These are phyloP conservation scores for Paramormyrops hopkinsi DNA, from an alignment of 2,797 vertebrate species.

Conservation along the genomic window DNA sequence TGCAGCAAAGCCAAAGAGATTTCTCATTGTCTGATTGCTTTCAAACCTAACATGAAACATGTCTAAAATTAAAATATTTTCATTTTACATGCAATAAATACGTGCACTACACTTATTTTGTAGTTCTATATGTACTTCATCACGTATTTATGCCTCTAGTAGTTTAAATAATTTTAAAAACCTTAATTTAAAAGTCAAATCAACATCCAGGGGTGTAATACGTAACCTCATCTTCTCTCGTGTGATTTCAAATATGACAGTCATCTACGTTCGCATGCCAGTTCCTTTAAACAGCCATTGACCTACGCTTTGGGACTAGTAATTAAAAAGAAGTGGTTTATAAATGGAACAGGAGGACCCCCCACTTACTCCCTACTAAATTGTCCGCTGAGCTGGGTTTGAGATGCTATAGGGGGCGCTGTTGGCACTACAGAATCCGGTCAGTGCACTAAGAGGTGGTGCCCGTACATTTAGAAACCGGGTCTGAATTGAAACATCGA, in stretches of 20 bases:
- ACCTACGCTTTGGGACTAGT: neutral
- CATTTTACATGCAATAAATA: neutral
- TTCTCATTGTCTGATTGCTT: neutral
- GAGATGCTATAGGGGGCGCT: conserved; percentile 19
- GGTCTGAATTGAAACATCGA: neutral
- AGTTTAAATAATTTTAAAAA: neutral
- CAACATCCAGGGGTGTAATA: neutral
- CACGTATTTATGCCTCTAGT: neutral
- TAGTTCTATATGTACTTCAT: neutral
- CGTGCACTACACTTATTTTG: neutral
- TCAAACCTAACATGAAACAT: neutral
- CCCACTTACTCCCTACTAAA: neutral
- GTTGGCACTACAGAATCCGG: conserved; percentile 8
- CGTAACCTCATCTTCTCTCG: neutral
- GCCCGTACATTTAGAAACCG: neutral
- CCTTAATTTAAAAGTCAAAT: neutral
- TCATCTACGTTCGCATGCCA: neutral
- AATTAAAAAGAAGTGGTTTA: neutral
- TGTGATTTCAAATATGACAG: neutral
- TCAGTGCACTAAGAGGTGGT: neutral
- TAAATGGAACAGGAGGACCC: neutral
- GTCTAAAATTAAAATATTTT: neutral
- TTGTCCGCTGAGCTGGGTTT: neutral
- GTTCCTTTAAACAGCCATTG: neutral
- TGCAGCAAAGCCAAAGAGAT: neutral